These are phyloP conservation scores for Pantelozetes paolii DNA, from an alignment of 2,888 invertebrate species.

Conservation along the genomic window DNA sequence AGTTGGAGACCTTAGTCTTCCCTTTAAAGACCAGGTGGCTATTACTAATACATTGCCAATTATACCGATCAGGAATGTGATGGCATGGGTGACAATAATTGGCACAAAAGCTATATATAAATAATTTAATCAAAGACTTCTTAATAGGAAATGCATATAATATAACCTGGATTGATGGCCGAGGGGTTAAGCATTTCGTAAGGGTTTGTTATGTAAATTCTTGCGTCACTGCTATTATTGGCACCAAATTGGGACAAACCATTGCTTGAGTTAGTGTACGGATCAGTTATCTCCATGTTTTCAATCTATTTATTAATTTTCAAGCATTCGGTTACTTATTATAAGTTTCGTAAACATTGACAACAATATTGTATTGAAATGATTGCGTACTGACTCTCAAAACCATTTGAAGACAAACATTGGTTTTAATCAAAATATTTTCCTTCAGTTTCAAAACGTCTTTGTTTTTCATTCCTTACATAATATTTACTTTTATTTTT, in stretches of 20 bases:
- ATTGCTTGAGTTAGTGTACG: not conserved
- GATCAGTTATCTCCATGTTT: not conserved
- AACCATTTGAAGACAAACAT: too few species aligned
- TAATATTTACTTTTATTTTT: too few species aligned
- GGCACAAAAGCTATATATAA: slow-evolving; percentile 45
- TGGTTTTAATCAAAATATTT: too few species aligned
- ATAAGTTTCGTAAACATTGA: too few species aligned
- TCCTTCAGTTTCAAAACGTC: too few species aligned
- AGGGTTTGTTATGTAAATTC: slow-evolving; percentile 45
- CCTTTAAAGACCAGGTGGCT: slow-evolving; percentile 47
- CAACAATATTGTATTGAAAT: too few species aligned
- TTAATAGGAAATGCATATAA: too few species aligned
- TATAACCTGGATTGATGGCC: slow-evolving; percentile 45
- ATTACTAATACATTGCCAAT: slow-evolving; percentile 49
- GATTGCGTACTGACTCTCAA: too few species aligned
- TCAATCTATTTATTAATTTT: too few species aligned
- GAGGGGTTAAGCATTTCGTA: slow-evolving; percentile 48
- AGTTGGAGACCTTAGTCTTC: slow-evolving; percentile 49
- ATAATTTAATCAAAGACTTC: not conserved
- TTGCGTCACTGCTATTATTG: not conserved
- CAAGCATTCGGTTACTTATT: too few species aligned
- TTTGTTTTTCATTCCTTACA: too few species aligned
- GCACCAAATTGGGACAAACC: not conserved
- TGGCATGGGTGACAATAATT: slow-evolving; percentile 48
- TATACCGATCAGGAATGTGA: slow-evolving; percentile 48